Base-by-base conservation (phyloP, 2,113 vertebrate species). In the Mus musculus region DNA sequence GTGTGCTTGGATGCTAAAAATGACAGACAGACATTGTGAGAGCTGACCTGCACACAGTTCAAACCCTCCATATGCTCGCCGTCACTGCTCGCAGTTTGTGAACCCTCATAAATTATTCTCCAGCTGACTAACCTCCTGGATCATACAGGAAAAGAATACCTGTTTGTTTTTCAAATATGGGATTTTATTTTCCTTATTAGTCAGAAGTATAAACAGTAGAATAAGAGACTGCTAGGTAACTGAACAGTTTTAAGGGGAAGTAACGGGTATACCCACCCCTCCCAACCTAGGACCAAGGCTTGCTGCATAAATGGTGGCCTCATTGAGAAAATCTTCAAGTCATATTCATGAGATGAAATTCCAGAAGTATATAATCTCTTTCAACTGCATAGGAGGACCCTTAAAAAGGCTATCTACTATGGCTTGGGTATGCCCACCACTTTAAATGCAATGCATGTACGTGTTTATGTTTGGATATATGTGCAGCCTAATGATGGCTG, bases 1-100 rank as follows among this genome's bases (percentile, higher is more conserved):
- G 7, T 96, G 80, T 36, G 69, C 81, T 97, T 93, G 56, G 91
- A 95, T 46, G 28, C 42, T 91, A 80, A 95, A 81, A 90, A 92
- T 96, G 92, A 96, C 93, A 95, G 96, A 91, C 94, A 97, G 97
- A 91, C 95, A 88, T 76, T 97, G 77, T 39, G 92, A 84, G 95
- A 94, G 56, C 5, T 95, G 96, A 96, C 96, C 96, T 95, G 86
- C 88, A 96, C 61, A 97, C 95, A 96, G 95, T 97, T 97, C 96
- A 97, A 10, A 95, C 72, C 82, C 84, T 93, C 97, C 96, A 93
- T 93, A 94, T 96, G 92, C 73, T 96, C 91, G 26, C 96, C 77
- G 72, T 97, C 97, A 95, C 95, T 3, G 1, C 88, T 90, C 69
- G 26, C 88, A 61, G 86, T 94, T 46, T 97, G 90, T 95, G 75